These are phyloP conservation scores for Metopia argyrocephala DNA, from an alignment of 2,888 invertebrate genomes.

Conservation along the genomic window DNA sequence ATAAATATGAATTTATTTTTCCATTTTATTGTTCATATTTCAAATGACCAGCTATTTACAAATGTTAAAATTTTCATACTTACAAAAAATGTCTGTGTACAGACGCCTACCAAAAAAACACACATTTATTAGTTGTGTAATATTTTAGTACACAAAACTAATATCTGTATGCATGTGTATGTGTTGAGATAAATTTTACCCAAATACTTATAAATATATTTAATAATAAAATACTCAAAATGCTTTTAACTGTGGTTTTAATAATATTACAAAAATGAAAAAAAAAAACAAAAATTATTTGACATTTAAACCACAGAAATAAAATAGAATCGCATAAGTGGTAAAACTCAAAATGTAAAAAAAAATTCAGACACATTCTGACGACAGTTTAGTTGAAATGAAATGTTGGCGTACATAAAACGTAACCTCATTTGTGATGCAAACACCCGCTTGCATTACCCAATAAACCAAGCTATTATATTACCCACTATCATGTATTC, in stretches of 20 bases:
- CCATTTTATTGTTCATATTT: neutral
- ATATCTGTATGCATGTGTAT: no score
- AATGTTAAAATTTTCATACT: neutral
- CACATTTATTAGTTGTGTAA: no score
- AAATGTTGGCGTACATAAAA: neutral
- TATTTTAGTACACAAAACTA: no score
- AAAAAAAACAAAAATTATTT: neutral
- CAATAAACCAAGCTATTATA: neutral
- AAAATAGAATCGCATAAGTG: constrained; percentile 49
- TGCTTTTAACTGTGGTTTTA: constrained; percentile 55
- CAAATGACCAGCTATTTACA: neutral
- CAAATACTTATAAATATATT: no score
- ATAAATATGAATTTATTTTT: constrained; percentile 16
- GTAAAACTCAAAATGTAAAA: constrained; percentile 24
- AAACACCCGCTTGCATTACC: neutral
- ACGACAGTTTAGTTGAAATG: constrained; percentile 3
- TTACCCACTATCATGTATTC: neutral
- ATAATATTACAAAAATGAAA: constrained; percentile 8
- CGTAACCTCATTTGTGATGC: neutral
- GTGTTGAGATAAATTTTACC: no score
- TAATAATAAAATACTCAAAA: constrained; percentile 24
- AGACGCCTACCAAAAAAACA: neutral
- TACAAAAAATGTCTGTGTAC: neutral
- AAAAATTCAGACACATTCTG: neutral
- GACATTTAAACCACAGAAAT: constrained; percentile 46